phyloP scores from a whole-genome alignment of 2,797 vertebrate species.

The Coreius guichenoti region DNA sequence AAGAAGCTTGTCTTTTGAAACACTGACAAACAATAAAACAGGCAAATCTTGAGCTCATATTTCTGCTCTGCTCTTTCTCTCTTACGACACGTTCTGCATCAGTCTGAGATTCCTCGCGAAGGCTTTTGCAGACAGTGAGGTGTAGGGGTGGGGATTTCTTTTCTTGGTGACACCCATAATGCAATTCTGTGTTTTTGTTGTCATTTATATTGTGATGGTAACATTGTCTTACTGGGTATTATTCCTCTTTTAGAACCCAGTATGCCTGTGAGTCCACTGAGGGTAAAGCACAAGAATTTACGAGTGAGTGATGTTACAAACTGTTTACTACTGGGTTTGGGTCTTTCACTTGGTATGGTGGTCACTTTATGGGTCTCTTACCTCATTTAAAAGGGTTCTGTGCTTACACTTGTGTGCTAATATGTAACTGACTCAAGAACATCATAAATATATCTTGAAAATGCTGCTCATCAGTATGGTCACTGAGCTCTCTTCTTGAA shows the following conservation, averaged over 20 bases:
- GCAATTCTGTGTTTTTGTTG: background rate
- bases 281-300: conserved; percentile 74
- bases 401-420: background rate
- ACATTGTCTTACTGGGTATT: conserved; percentile 65
- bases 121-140: conserved; percentile 14
- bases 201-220: conserved; percentile 5
- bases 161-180: background rate
- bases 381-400: conserved; percentile 11
- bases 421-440: background rate
- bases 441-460: background rate
- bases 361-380: conserved; percentile 18
- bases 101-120: background rate
- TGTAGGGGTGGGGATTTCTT: background rate
- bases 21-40: conserved; percentile 82
- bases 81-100: conserved; percentile 65
- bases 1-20: conserved; percentile 80
- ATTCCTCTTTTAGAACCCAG: conserved; percentile 78
- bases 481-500: background rate
- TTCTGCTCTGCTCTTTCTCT: conserved; percentile 73
- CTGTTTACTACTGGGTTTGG: conserved; percentile 37
- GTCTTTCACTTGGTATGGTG: conserved; percentile 16
- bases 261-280: conserved; percentile 66
- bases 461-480: background rate
- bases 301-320: conserved; percentile 77
- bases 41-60: conserved; percentile 81